Evolutionary conservation across 2,797 vertebrate species (phyloP).

Genomic region (Gorsachius magnificus): DNA sequence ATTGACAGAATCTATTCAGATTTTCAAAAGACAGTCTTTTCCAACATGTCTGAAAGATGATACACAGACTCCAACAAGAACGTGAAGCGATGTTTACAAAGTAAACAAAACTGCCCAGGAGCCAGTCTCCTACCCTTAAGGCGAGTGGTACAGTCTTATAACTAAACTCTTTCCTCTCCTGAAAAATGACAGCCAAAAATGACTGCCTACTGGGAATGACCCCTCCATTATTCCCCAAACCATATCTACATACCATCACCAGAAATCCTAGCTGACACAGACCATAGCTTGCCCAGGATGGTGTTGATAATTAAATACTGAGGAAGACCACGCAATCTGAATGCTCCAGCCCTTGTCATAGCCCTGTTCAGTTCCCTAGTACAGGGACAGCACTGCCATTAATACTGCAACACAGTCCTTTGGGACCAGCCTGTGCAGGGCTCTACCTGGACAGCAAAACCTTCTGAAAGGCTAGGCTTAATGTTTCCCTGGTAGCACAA

Average conservation of each 20-base stretch:
- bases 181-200: not conserved
- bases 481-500: not conserved
- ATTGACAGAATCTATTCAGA: not conserved
- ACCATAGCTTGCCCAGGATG: not conserved
- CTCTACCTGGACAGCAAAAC: not conserved
- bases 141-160: not conserved
- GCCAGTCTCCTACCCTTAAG: not conserved
- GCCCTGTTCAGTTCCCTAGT: not conserved
- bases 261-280: not conserved
- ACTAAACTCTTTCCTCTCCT: not conserved
- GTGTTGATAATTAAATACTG: not conserved
- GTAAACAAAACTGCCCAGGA: not conserved
- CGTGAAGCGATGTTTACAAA: accelerated
- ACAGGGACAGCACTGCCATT: not conserved
- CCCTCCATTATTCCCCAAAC: not conserved
- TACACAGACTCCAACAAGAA: not conserved
- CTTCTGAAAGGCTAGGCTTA: not conserved
- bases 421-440: accelerated
- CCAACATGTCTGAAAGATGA: not conserved
- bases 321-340: accelerated
- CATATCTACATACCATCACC: accelerated
- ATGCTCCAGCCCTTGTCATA: accelerated
- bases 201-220: not conserved
- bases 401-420: not conserved
- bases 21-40: not conserved